Base-by-base conservation (phyloP, 1,140 invertebrate species). In the Teleopsis dalmanni region DNA sequence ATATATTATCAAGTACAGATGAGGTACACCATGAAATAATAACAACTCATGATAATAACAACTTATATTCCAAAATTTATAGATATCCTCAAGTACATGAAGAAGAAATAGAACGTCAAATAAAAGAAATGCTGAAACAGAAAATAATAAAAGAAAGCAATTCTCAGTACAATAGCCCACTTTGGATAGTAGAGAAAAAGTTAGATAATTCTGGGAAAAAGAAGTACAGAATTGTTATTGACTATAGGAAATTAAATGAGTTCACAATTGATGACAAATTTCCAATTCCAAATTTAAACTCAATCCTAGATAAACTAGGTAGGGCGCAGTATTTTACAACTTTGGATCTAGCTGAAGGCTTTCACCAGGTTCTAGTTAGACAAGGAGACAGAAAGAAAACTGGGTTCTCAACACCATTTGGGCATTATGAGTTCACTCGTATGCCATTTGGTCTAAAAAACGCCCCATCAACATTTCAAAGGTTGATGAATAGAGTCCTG, bases 201-300 rank as follows among this genome's bases (percentile, higher is more conserved):
- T 54, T 52, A 26, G 48, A 50, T 13, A 57, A 65, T 22, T 66
- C 65, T 3, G 67, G 66, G 7, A 57, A 65, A 52, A 50, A 57
- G 43, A 72, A 72, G 57, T 72, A 56, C 58, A 38, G 71, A 29
- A 36, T 73, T 6, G 64, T 72, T 3, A 59, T 72, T 16, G 68
- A 72, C 47, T 73, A 65, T 52, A 48, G 71, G 4, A 60, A 64
- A 55, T 43, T 71, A 27, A 72, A 72, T 51, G 56, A 68, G 5
- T 48, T 69, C 3, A 70, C 68, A 10, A 36, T 62, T 23, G 51
- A 52, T 8, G 75, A 79, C 48, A 54, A 54, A n/a, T 45, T 34
- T 45, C 78, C 76, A 4, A 50, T 79, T n/a, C 77, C 77, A 5
- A 60, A 71, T n/a, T 75, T 77, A 5, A 69, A 70, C 75, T 77